Evolutionary conservation across 2,797 vertebrate genomes (phyloP), one percentile per base, ranked within the genome.

Genomic region (Enteromius fasciolatus): DNA sequence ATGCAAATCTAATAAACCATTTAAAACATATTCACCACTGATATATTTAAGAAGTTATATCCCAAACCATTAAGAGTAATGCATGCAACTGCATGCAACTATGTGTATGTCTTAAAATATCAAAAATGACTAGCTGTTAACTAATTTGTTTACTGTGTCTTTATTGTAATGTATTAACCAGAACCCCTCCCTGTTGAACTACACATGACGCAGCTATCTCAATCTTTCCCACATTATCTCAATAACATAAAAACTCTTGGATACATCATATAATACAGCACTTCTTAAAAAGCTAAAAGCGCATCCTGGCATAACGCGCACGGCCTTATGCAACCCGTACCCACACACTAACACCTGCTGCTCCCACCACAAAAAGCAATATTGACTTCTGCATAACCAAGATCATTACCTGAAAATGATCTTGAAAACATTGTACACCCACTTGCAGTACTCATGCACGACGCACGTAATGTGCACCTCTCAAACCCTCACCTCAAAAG

Each of bases 381-480:
- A 63, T 64, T 73, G 28, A 81, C 61, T 78, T 78, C 28, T 66
- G 23, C 57, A 76, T 59, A 76, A 63, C 57, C 75, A 63, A 63
- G 39, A 76, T 57, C 48, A 67, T 82, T 74, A 75, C 28, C 33
- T n/a, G 50, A 67, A 76, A 82, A 76, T 14, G 61, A 82, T 67
- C 80, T 76, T 17, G 57, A 72, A 74, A 73, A 74, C 70, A 81
- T 76, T 68, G 76, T 41, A 76, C 50, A 36, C 70, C 61, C 70
- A 75, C 61, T 74, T 67, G 63, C 41, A 28, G 70, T 41, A 41
- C n/a, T 63, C 80, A 66, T 50, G 70, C 68, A 68, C 8, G 28
- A 48, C 36, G 20, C 50, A 69, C 63, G 7, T 46, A 76, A 76
- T 28, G 73, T 76, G 73, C 20, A 41, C 73, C 57, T 82, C 59